These are phyloP conservation scores for Fulmarus glacialis DNA, from an alignment of 2,113 vertebrate genomes.

Conservation along the genomic window DNA sequence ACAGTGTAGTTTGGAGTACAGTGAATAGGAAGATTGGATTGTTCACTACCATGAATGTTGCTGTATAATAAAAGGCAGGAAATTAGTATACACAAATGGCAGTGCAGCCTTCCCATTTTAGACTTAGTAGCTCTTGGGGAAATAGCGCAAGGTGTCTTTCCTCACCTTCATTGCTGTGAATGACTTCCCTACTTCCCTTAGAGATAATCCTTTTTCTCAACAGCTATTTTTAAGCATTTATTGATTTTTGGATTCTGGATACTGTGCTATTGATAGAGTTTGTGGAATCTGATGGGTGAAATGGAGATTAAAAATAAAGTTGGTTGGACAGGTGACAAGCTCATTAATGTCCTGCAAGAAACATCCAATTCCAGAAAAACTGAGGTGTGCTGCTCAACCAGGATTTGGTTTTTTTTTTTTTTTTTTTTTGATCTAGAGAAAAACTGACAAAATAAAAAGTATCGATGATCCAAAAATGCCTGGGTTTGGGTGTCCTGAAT, in stretches of 20 bases:
- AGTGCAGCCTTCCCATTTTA: not conserved
- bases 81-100: not conserved
- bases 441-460: not conserved
- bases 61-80: not conserved
- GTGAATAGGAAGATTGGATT: not conserved
- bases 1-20: not conserved
- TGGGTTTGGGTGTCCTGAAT: not conserved
- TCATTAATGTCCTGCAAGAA: not conserved
- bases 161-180: not conserved
- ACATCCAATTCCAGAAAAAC: not conserved
- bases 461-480: rapidly evolving
- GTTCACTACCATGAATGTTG: not conserved
- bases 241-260: not conserved
- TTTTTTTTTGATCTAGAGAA: not conserved
- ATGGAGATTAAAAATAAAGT: not conserved
- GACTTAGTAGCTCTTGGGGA: not conserved
- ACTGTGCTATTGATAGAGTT: not conserved
- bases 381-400: not conserved
- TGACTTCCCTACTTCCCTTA: not conserved
- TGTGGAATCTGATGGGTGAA: not conserved
- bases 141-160: not conserved
- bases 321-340: not conserved
- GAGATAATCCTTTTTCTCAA: not conserved
- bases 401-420: not conserved
- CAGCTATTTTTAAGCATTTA: not conserved